Base-by-base conservation (phyloP, 1,140 invertebrate species). In the Zophobas morio region DNA sequence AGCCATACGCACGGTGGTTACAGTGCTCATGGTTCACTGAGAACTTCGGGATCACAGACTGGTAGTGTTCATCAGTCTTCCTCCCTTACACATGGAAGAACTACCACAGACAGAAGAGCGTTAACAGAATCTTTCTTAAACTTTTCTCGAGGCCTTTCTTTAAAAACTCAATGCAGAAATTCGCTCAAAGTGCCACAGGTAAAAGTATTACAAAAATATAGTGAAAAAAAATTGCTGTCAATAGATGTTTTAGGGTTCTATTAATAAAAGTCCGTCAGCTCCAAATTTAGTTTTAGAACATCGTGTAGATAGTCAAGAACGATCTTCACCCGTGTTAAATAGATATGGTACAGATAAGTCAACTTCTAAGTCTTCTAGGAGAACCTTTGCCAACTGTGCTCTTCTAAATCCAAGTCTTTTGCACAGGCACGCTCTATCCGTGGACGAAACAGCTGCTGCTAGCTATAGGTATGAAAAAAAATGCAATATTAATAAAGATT, bases 41-140 rank as follows among this genome's bases (percentile, higher is more conserved):
- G 85, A 70, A 81, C 84, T 72, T 81, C 85, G 33, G 81, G 81
- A 70, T 83, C 84, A 53, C 87, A 87, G 79, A 87, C 87, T 8
- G 82, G 81, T 49, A 88, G 85, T 88, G 4, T 81, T 82, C 32
- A 83, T 84, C 1, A 84, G 85, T 35, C 87, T 54, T 60, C 71
- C 84, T 39, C 46, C 47, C 73, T 40, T 49, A 8, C 6, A 80
- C 86, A 42, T 53, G 37, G 20, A 20, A 66, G 33, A 36, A 86
- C 54, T 34, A 3, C 70, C 83, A 84, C 87, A 73, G 84, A 90
- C 82, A 79, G 92, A 79, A 86, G 90, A 71, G 90, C 91, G 8
- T 86, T 94, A 77, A 94, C 93, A 42, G 89, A 91, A 1, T 91
- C 92, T 49, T 91, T 94, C 78, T 84, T 94, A 70, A 90, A 93